Percentiles rank a stretch among this genome's conserved stretches.
phyloP scores from a whole-genome alignment of 2,888 invertebrate genomes.

The Notodonta dromedarius region DNA sequence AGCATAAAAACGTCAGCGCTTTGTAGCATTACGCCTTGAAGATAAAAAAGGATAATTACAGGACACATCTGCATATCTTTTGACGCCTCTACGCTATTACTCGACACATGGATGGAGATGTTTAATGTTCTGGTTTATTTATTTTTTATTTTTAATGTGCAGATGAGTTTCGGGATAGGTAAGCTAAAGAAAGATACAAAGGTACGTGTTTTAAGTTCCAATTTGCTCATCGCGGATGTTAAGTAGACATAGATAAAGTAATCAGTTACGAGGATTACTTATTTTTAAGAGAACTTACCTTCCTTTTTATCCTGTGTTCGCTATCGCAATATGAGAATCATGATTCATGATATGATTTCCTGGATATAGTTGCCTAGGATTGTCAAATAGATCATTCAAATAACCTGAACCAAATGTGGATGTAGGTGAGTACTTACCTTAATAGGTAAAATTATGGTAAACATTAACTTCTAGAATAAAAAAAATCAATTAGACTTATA shows the following conservation, averaged over 20 bases:
- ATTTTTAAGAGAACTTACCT: too few relatives aligned
- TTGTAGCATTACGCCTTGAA: slow-evolving; percentile 58
- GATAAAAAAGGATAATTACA: slow-evolving; percentile 62
- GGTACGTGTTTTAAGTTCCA: slow-evolving; percentile 15
- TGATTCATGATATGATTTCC: too few relatives aligned
- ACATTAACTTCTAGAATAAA: neutral
- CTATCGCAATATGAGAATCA: too few relatives aligned
- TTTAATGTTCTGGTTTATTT: slow-evolving; percentile 59
- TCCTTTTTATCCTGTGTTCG: too few relatives aligned
- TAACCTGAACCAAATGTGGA: too few relatives aligned
- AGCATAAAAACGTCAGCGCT: slow-evolving; percentile 76
- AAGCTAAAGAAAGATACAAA: slow-evolving; percentile 33
- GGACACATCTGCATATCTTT: slow-evolving; percentile 76
- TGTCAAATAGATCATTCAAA: too few relatives aligned
- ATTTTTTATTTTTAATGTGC: slow-evolving; percentile 47
- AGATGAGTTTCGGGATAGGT: slow-evolving; percentile 48
- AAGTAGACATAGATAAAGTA: neutral
- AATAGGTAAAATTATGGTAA: too few relatives aligned
- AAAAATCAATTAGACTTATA: slow-evolving; percentile 3
- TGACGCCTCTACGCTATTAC: slow-evolving; percentile 62
- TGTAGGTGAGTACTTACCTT: too few relatives aligned
- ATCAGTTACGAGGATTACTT: neutral
- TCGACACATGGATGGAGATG: slow-evolving; percentile 67
- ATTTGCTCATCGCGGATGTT: slow-evolving; percentile 20
- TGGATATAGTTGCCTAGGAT: too few relatives aligned